phyloP scores from a whole-genome alignment of 30 jellyfish, hydroid and myxozoan genomes.

The Haliclystus octoradiatus region DNA sequence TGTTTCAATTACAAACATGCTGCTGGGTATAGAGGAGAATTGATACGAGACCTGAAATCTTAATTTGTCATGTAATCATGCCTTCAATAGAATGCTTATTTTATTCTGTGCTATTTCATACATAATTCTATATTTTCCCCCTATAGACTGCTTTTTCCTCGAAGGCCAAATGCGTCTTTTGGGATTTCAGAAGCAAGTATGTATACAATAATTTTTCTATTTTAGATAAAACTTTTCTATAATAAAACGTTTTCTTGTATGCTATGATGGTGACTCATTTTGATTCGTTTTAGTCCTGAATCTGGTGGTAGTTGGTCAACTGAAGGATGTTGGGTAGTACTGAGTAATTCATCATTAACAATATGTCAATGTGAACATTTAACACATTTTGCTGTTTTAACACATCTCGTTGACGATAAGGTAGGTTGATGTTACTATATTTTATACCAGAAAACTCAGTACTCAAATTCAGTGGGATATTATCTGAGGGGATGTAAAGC shows the following conservation, averaged over 20 bases:
- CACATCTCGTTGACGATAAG: slow-evolving; percentile 70
- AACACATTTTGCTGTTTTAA: slow-evolving; percentile 89
- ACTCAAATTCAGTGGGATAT: no score
- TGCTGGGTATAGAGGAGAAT: no score
- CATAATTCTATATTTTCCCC: no score
- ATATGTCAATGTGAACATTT: slow-evolving; percentile 87
- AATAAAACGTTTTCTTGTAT: neutral
- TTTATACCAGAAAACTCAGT: neutral
- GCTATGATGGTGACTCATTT: neutral
- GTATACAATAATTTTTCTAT: no score
- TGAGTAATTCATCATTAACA: slow-evolving; percentile 73
- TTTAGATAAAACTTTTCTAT: neutral
- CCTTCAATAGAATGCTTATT: no score
- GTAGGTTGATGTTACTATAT: slow-evolving; percentile 16
- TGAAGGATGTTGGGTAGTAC: slow-evolving; percentile 91
- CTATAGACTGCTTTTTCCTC: slow-evolving; percentile 17
- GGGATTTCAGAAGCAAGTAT: slow-evolving; percentile 86
- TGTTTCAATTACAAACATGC: no score
- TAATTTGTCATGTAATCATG: no score
- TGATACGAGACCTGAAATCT: no score
- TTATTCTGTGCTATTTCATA: no score
- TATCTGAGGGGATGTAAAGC: no score
- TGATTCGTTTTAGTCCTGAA: neutral
- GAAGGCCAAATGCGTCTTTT: slow-evolving; percentile 73
- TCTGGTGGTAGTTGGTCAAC: slow-evolving; percentile 97